Evolutionary conservation across 1,140 invertebrate genomes (phyloP), one percentile per base, ranked within the genome.

Genomic region (Drosophila pseudoobscura): DNA sequence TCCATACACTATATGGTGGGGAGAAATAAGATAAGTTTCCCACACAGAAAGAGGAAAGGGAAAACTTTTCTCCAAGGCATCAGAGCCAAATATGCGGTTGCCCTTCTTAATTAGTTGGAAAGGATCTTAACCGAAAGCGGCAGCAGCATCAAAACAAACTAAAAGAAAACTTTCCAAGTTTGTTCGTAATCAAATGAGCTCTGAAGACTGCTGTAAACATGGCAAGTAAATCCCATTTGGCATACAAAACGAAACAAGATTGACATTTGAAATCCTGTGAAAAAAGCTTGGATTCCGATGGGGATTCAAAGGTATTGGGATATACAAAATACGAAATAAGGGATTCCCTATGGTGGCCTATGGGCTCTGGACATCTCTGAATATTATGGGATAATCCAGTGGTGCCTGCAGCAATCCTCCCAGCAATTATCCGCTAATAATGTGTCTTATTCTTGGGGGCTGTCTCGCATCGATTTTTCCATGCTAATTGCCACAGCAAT

Each of bases 21-120:
- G 9, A 41, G 55, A 69, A 70, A 69, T 57, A 57, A 57, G 44
- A 68, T 57, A 69, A 69, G 65, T 69, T 68, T 56, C 5, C 31
- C 43, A 13, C 29, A 35, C 22, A 45, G 17, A 29, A 26, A 39
- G 61, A 39, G 35, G 13, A 35, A 68, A 68, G 47, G 63, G 51
- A 69, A 69, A 69, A 39, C 35, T 65, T 69, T 70, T 57, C 39
- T 24, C 63, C 26, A 20, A 13, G 51, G 64, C 64, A 69, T 69
- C 65, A 68, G 49, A 65, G 65, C 63, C 15, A 68, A 69, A 69
- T 70, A 69, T 70, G 66, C 66, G 66, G 66, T 70, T 70, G 66
- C 66, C 66, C 66, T 39, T 70, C 53, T 35, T 70, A 70, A 70
- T 70, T 70, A 70, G 66, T 70, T 70, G 51, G 51, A 70, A 70